Conservation (phyloP, 2,113 vertebrate species). For the Clinocottus analis region DNA sequence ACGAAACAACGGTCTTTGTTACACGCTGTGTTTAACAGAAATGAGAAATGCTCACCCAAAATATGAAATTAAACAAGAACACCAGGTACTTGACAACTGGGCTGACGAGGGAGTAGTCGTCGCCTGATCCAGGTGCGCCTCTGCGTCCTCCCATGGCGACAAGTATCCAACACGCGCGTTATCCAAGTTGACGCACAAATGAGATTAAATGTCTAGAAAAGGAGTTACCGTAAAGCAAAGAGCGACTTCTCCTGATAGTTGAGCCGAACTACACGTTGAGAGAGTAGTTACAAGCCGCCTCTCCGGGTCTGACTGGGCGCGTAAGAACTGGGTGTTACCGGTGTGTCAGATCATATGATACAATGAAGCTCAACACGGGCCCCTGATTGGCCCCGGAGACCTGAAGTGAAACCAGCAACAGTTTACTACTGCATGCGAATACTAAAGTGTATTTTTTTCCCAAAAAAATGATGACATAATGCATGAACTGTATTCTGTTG, state of each 20-base stretch:
- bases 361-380: background rate
- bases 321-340: slow-evolving; percentile 31
- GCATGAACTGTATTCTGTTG: background rate
- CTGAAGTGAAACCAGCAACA: background rate
- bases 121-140: slow-evolving; percentile 55
- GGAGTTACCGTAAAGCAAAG: background rate
- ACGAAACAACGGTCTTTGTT: background rate
- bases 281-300: background rate
- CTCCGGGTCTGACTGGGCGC: slow-evolving; percentile 8
- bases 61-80: slow-evolving; percentile 92
- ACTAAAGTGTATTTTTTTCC: background rate
- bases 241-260: background rate
- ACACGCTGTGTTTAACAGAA: background rate
- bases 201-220: background rate
- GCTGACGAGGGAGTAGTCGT: slow-evolving; percentile 89
- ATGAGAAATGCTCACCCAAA: slow-evolving; percentile 90
- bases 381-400: background rate
- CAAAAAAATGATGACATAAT: background rate
- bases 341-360: background rate
- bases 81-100: slow-evolving; percentile 91
- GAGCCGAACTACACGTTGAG: background rate
- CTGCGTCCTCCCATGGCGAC: slow-evolving; percentile 79
- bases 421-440: background rate
- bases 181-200: slow-evolving; percentile 11
- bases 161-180: background rate